phyloP scores from a whole-genome alignment of 2,888 invertebrate genomes.

The Tipula lateralis region DNA sequence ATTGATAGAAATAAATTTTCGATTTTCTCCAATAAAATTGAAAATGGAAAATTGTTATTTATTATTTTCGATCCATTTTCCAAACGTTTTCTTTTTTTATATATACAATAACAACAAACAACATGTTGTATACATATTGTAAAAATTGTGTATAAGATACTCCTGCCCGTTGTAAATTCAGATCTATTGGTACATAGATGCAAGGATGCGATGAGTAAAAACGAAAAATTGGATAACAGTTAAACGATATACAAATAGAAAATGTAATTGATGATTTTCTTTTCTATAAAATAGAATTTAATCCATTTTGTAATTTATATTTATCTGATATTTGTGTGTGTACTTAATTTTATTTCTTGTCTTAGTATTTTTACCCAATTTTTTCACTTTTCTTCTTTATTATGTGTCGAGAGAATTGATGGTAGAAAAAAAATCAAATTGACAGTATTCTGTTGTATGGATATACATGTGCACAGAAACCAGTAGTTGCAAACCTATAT shows the following conservation, averaged over 20 bases:
- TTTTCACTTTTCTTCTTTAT: background rate
- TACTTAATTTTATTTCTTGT: background rate
- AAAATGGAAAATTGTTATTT: constrained; percentile 9
- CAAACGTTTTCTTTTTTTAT: background rate
- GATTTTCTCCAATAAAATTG: constrained; percentile 24
- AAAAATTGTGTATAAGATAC: background rate
- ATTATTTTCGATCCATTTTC: background rate
- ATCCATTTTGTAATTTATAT: constrained; percentile 24
- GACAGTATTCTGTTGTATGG: background rate
- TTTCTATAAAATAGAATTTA: constrained; percentile 19
- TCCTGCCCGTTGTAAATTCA: background rate
- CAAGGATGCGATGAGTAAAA: background rate
- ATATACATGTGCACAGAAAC: background rate
- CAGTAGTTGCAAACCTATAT: background rate
- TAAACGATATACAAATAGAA: constrained; percentile 24
- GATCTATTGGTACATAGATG: too few species aligned
- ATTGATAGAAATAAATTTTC: constrained; percentile 24
- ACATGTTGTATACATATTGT: background rate
- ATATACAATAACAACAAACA: background rate
- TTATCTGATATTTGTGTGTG: background rate
- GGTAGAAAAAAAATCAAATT: background rate
- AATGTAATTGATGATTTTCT: constrained; percentile 14
- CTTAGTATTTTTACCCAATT: background rate
- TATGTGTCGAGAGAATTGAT: constrained; percentile 13
- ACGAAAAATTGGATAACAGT: constrained; percentile 15